phyloP scores from a whole-genome alignment of 2,797 vertebrate genomes.

The Hybognathus amarus region DNA sequence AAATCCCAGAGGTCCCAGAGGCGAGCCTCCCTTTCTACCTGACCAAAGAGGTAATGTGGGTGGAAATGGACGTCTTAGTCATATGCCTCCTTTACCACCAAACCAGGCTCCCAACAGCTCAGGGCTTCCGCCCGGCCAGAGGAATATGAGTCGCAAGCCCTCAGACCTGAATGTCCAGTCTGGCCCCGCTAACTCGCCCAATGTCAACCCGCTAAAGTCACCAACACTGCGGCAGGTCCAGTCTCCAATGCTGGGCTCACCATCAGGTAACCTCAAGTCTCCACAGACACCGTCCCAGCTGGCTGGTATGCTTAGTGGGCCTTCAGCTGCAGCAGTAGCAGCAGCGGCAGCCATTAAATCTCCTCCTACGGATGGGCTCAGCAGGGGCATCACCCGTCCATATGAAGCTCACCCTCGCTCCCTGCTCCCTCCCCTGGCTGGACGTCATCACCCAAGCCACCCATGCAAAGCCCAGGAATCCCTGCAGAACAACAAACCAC shows the following conservation, averaged over 20 bases:
- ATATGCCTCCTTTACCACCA: constrained; percentile 91
- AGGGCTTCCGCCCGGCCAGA: constrained; percentile 83
- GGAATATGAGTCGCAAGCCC: constrained; percentile 89
- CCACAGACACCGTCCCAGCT: constrained; percentile 98
- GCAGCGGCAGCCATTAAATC: constrained; percentile 95
- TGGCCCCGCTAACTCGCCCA: constrained; percentile 93
- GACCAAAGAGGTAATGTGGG: constrained; percentile 90
- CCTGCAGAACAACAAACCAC: constrained; percentile 91
- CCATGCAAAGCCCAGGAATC: constrained; percentile 98
- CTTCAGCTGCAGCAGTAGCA: constrained; percentile 87
- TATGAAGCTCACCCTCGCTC: constrained; percentile 98
- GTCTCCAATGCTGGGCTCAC: constrained; percentile 98
- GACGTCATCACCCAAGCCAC: constrained; percentile 98
- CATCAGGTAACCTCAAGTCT: constrained; percentile 97
- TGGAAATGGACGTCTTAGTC: constrained; percentile 91
- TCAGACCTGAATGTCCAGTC: constrained; percentile 91
- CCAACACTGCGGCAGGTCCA: constrained; percentile 97
- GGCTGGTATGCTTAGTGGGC: constrained; percentile 94
- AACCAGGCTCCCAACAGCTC: constrained; percentile 82
- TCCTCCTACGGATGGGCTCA: constrained; percentile 96
- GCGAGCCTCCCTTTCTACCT: constrained; percentile 88
- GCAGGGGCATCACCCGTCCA: constrained; percentile 99
- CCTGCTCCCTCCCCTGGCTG: constrained; percentile 97
- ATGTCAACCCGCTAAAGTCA: constrained; percentile 94
- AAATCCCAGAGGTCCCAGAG: constrained; percentile 85